Percentiles rank a stretch among this genome's conserved stretches.
These are phyloP conservation scores for Toxotes jaculatrix DNA, from an alignment of 2,113 vertebrate genomes.

Conservation along the genomic window DNA sequence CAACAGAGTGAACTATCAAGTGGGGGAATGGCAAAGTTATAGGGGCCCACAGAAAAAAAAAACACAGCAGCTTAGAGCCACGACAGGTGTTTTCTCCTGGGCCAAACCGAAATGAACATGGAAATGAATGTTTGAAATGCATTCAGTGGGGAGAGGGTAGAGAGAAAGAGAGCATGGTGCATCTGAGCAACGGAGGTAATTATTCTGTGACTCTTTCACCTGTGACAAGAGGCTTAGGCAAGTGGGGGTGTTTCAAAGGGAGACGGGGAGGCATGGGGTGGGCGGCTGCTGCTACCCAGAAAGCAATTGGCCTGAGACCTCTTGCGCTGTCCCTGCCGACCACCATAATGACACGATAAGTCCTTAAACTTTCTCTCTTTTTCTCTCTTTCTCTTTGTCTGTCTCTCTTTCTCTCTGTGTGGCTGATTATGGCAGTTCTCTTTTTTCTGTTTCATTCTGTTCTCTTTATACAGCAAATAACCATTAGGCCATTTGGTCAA, in stretches of 20 bases:
- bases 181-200: slow-evolving; percentile 78
- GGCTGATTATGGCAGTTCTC: slow-evolving; percentile 16
- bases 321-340: slow-evolving; percentile 46
- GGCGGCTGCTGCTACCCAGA: slow-evolving; percentile 50
- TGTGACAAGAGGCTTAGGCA: slow-evolving; percentile 80
- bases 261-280: slow-evolving; percentile 20
- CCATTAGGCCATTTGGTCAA: slow-evolving; percentile 32
- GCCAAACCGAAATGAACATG: slow-evolving; percentile 76
- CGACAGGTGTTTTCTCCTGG: slow-evolving; percentile 79
- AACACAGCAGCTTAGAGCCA: slow-evolving; percentile 48
- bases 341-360: slow-evolving; percentile 54
- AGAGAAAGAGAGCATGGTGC: slow-evolving; percentile 29
- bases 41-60: slow-evolving; percentile 29
- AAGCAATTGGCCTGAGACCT: slow-evolving; percentile 73
- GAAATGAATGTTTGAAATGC: slow-evolving; percentile 80
- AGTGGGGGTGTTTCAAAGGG: slow-evolving; percentile 57
- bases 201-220: slow-evolving; percentile 81
- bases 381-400: not conserved
- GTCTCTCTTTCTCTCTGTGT: not conserved
- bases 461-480: slow-evolving; percentile 42
- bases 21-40: slow-evolving; percentile 50
- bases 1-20: slow-evolving; percentile 64
- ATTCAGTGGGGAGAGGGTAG: slow-evolving; percentile 40
- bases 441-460: slow-evolving; percentile 27
- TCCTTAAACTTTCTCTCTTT: slow-evolving; percentile 42